phyloP scores from a whole-genome alignment of 2,888 invertebrate genomes.

The Limenitis camilla region DNA sequence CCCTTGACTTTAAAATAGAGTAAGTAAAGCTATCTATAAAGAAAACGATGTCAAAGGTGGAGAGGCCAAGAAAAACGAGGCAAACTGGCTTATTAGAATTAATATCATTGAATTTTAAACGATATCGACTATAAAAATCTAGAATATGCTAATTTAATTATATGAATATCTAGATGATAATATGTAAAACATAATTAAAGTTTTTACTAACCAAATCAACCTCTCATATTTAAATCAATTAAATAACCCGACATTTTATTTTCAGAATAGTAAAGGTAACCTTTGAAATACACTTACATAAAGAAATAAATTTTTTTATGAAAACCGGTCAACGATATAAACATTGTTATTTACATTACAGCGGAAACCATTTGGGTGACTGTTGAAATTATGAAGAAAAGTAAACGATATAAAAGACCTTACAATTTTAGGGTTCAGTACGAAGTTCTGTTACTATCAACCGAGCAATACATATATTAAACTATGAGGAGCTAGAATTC shows the following conservation, averaged over 20 bases:
- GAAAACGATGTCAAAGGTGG: slow-evolving; percentile 17
- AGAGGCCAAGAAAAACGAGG: slow-evolving; percentile 19
- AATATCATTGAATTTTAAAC: slow-evolving; percentile 4
- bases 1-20: slow-evolving; percentile 3
- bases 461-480: no score
- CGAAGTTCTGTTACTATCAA: no score
- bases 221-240: no score
- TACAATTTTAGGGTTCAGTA: not conserved
- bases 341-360: slow-evolving; percentile 7
- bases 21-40: slow-evolving; percentile 8
- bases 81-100: slow-evolving; percentile 12
- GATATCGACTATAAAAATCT: not conserved
- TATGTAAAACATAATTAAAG: not conserved
- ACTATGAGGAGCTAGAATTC: no score
- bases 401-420: slow-evolving; percentile 20
- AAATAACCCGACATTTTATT: no score
- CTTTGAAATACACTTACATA: not conserved
- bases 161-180: not conserved
- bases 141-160: not conserved
- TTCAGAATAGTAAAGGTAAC: not conserved
- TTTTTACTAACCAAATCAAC: no score
- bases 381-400: slow-evolving; percentile 12
- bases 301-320: not conserved
- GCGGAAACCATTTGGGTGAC: slow-evolving; percentile 6
- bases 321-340: not conserved